phyloP scores from a whole-genome alignment of 23 tunicate genomes.

The Diplosoma virens region DNA sequence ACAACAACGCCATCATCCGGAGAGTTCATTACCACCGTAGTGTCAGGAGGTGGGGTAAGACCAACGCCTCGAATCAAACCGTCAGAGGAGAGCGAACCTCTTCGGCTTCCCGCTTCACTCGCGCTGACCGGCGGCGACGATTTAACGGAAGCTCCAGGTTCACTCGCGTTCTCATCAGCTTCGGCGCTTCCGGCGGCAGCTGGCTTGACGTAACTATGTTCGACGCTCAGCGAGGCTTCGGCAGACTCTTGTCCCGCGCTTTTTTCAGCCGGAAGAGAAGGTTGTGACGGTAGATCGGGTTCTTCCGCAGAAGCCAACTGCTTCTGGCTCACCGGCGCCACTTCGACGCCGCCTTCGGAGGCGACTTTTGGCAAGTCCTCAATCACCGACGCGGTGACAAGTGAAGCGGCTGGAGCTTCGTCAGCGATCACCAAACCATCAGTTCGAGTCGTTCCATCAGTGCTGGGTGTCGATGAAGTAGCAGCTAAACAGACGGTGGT shows the following conservation, averaged over 20 bases:
- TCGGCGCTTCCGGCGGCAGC: background rate
- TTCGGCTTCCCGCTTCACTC: background rate
- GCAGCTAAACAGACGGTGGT: background rate
- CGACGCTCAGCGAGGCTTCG: background rate
- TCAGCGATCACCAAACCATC: no score
- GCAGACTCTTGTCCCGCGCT: background rate
- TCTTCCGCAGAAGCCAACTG: background rate
- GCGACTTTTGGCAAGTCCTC: no score
- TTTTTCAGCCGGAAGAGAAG: slow-evolving; percentile 2
- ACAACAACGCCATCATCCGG: slow-evolving; percentile 29
- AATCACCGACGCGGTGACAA: no score
- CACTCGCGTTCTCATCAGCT: background rate
- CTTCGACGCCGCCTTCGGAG: no score
- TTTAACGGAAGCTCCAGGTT: background rate
- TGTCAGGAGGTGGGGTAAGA: slow-evolving; percentile 54
- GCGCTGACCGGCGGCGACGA: background rate
- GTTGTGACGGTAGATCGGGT: background rate
- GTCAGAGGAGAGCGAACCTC: background rate
- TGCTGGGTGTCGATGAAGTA: no score
- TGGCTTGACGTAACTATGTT: slow-evolving; percentile 33
- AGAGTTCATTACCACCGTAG: slow-evolving; percentile 10
- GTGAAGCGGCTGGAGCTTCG: no score
- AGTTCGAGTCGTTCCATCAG: no score
- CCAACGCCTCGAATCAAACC: slow-evolving; percentile 49
- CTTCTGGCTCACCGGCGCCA: no score